These are phyloP conservation scores for Hypselothyrea guttata DNA, from an alignment of 2,888 invertebrate species.

Conservation along the genomic window DNA sequence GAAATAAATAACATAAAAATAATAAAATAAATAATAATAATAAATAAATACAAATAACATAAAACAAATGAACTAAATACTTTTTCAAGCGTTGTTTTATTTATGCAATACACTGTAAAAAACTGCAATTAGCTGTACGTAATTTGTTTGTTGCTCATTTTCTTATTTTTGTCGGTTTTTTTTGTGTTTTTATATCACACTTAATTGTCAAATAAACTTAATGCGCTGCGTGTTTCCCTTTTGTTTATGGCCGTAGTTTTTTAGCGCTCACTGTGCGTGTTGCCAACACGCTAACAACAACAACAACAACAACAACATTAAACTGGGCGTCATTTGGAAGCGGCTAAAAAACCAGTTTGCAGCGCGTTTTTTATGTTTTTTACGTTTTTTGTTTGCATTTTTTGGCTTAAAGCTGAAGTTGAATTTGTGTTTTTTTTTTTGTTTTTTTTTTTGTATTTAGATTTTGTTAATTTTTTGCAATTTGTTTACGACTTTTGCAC, in stretches of 20 bases:
- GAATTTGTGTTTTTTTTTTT: background rate
- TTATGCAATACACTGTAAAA: too few relatives aligned
- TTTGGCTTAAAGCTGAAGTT: slow-evolving; percentile 12
- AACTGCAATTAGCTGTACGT: too few relatives aligned
- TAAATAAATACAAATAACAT: too few relatives aligned
- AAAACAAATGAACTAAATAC: too few relatives aligned
- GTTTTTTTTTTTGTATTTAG: background rate
- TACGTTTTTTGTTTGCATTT: slow-evolving; percentile 9
- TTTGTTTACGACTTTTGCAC: slow-evolving; percentile 6
- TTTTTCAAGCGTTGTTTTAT: too few relatives aligned
- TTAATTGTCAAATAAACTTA: slow-evolving; percentile 1
- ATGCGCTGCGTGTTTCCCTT: background rate
- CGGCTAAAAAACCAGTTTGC: slow-evolving; percentile 40
- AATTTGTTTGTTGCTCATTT: background rate
- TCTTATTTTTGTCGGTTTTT: slow-evolving; percentile 6
- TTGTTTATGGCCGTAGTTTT: slow-evolving; percentile 20
- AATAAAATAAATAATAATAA: too few relatives aligned
- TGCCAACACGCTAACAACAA: slow-evolving; percentile 41
- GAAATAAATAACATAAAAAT: too few relatives aligned
- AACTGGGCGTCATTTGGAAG: slow-evolving; percentile 34
- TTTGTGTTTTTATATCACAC: slow-evolving; percentile 6
- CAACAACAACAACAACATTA: slow-evolving; percentile 29
- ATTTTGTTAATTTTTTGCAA: too few relatives aligned
- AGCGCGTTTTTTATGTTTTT: slow-evolving; percentile 11
- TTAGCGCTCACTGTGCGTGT: slow-evolving; percentile 29